phyloP scores from a whole-genome alignment of 2,797 vertebrate species.

The Thripadectes ignobilis region DNA sequence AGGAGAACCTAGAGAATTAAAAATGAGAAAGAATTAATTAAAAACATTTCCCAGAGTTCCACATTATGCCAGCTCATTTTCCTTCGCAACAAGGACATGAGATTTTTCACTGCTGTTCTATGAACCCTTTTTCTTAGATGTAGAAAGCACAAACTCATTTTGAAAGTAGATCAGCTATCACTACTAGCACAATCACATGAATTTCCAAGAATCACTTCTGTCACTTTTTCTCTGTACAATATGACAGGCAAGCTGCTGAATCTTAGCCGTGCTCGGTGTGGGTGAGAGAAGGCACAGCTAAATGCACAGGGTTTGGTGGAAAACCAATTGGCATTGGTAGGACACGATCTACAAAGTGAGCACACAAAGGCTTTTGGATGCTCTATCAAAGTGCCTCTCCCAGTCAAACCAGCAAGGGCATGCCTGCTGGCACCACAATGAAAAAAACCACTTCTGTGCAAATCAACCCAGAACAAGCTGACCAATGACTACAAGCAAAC shows the following conservation, averaged over 20 bases:
- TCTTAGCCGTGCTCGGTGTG: background rate
- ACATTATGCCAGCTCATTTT: background rate
- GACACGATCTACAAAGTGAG: background rate
- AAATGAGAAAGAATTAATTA: background rate
- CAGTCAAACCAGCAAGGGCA: constrained; percentile 59
- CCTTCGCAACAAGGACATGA: background rate
- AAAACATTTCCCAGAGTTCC: background rate
- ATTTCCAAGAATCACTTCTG: constrained; percentile 48
- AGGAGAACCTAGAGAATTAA: constrained; percentile 11
- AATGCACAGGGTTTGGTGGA: constrained; percentile 21
- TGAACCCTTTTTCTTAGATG: background rate
- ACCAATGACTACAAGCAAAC: background rate
- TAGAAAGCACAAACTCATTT: background rate
- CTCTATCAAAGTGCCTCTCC: constrained; percentile 43
- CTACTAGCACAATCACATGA: constrained; percentile 34
- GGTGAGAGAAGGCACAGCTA: constrained; percentile 35
- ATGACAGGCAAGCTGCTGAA: constrained; percentile 43
- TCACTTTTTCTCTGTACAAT: constrained; percentile 31
- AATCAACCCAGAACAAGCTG: background rate
- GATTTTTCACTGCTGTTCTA: background rate
- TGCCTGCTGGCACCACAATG: constrained; percentile 20
- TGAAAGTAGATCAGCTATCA: constrained; percentile 24
- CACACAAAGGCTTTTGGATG: background rate
- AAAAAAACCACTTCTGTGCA: constrained; percentile 11
- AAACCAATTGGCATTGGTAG: background rate